Percentiles rank a stretch among this genome's conserved stretches.
Conservation (phyloP, 2,113 vertebrate species). For the Chionomys nivalis region DNA sequence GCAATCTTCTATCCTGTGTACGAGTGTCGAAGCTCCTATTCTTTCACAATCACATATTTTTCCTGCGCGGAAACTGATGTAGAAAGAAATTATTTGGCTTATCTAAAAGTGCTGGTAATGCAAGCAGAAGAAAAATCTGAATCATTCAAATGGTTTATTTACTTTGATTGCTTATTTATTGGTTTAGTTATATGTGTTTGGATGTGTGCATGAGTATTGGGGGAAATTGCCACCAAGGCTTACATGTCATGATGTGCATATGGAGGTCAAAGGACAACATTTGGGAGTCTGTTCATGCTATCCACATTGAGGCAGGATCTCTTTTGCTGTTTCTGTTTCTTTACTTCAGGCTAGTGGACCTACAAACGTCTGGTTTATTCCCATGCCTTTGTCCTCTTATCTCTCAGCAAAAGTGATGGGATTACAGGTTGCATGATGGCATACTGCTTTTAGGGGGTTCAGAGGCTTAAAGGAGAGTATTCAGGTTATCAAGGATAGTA, state of each 20-base stretch:
- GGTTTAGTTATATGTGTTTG: not conserved
- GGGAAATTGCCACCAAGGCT: too few species aligned
- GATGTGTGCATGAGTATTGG: not conserved
- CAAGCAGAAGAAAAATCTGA: constrained; percentile 23
- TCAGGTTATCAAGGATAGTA: not conserved
- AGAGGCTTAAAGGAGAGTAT: not conserved
- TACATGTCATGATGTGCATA: not conserved
- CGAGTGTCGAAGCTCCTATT: not conserved
- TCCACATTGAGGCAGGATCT: too few species aligned
- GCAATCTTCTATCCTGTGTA: not conserved
- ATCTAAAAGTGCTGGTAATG: constrained; percentile 12
- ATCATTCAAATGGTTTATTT: not conserved
- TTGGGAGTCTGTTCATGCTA: not conserved
- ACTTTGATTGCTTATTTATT: not conserved
- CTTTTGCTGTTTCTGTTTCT: not conserved
- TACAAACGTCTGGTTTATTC: not conserved
- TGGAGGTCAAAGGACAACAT: not conserved
- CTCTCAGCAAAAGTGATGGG: not conserved
- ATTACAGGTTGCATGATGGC: not conserved
- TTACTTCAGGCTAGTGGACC: not conserved
- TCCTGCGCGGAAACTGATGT: not conserved
- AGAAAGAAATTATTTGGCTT: not conserved
- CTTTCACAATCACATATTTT: not conserved
- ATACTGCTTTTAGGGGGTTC: not conserved
- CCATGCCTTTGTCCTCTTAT: not conserved